Percentiles rank a stretch among this genome's conserved stretches.
Evolutionary conservation across 2,113 vertebrate genomes (phyloP).

Genomic region (Micromys minutus): DNA sequence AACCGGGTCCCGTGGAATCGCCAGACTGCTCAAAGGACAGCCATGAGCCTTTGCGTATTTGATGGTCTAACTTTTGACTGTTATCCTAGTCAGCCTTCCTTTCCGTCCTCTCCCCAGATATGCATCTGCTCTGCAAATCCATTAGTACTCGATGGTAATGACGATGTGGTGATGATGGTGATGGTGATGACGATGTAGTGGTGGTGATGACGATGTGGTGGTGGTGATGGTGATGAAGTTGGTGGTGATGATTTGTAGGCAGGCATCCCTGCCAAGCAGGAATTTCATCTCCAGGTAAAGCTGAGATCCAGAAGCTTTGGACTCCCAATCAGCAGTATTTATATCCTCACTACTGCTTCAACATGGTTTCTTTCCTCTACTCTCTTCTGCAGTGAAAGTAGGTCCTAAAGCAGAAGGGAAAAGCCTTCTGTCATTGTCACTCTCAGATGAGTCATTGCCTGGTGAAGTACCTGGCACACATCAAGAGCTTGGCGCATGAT

Average conservation of each 20-base stretch:
- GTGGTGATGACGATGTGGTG: background rate
- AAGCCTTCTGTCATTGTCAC: background rate
- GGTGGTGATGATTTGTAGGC: background rate
- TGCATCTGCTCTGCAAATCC: background rate
- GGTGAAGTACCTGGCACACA: too few relatives aligned
- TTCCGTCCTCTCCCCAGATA: background rate
- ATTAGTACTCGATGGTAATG: background rate
- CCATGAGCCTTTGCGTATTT: background rate
- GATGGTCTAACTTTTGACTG: background rate
- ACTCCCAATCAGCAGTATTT: background rate
- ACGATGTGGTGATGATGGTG: background rate
- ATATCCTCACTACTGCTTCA: background rate
- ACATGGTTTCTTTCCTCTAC: background rate
- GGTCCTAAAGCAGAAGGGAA: background rate
- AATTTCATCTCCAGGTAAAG: background rate
- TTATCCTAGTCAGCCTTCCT: background rate
- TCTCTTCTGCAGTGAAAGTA: background rate
- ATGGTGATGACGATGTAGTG: background rate
- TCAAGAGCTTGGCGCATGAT: background rate
- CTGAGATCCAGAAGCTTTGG: background rate
- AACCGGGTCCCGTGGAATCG: background rate
- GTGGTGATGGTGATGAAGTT: accelerated
- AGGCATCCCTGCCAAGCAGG: background rate
- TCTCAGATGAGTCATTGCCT: background rate
- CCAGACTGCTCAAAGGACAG: background rate